phyloP scores from a whole-genome alignment of 2,888 invertebrate species.

The Amiota mariae region DNA sequence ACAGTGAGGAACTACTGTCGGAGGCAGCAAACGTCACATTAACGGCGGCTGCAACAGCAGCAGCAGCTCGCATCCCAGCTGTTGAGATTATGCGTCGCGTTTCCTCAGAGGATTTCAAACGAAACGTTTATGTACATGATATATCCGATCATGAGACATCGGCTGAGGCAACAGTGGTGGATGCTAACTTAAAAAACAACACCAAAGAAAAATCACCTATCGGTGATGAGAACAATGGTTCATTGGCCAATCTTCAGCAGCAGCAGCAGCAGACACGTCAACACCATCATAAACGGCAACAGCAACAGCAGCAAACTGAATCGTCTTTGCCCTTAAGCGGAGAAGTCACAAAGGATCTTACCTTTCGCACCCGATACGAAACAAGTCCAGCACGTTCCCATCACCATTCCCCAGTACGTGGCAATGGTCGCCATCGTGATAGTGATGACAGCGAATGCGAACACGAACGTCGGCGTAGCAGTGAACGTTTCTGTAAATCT shows the following conservation, averaged over 20 bases:
- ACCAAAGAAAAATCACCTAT: constrained; percentile 31
- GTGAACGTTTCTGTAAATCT: constrained; percentile 79
- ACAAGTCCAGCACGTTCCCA: constrained; percentile 74
- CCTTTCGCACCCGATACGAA: constrained; percentile 65
- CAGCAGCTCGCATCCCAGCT: constrained; percentile 2
- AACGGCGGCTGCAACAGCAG: constrained; percentile 27
- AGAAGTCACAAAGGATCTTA: constrained; percentile 62
- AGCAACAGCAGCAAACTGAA: constrained; percentile 11
- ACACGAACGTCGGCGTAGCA: constrained; percentile 78
- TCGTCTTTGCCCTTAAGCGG: constrained; percentile 38
- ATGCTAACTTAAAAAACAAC: constrained; percentile 39
- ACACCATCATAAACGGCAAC: constrained; percentile 25
- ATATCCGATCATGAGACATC: constrained; percentile 19
- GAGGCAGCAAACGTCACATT: constrained; percentile 71
- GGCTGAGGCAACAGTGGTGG: neutral
- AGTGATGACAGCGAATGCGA: constrained; percentile 77
- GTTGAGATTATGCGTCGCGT: constrained; percentile 67
- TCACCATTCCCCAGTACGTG: constrained; percentile 69
- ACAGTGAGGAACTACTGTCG: constrained; percentile 77
- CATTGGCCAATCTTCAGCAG: constrained; percentile 60
- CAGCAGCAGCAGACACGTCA: constrained; percentile 42
- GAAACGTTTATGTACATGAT: constrained; percentile 38
- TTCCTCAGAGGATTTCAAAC: constrained; percentile 71
- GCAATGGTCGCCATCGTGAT: constrained; percentile 65
- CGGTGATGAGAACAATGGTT: constrained; percentile 64